Base-by-base conservation (phyloP, 64 coral and sea anemone genomes). In the Pachyseris speciosa region DNA sequence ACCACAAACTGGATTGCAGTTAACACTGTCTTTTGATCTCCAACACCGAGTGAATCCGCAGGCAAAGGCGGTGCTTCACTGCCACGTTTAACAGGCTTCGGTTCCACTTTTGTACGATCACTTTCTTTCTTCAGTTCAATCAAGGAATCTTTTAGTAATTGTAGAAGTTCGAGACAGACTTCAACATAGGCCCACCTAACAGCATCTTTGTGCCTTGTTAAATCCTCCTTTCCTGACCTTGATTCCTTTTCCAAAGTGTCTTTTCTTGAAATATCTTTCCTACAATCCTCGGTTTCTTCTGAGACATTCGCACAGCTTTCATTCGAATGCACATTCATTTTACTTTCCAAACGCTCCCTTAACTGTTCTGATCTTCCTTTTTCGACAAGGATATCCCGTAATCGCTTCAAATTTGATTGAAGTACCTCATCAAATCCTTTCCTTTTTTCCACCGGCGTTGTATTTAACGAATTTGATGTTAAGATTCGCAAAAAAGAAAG, bases 1-100 rank as follows among this genome's bases (percentile, higher is more conserved):
- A 91, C 91, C 40, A 94, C 40, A 57, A 98, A 98, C 43, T 98
- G 95, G 39, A 98, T 51, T 16, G 80, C 85, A 50, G 92, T 74
- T 13, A 74, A 3, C 11, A 98, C 68, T n/a, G 57, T 57, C 38
- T 94, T 94, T 85, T 98, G 92, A 45, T 98, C 95, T 55, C 66
- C 51, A 60, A 98, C 87, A 60, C 95, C 90, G 2, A 98, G 48
- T 53, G 38, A 58, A 6, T 93, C 65, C 38, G 78, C 38, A 27
- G 73, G 44, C 17, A 84, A 65, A 26, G 15, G 69, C n/a, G 95
- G 86, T 1, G 66, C 55, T 1, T 67, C 15, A 39, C 52, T 38
- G 4, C 51, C 74, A 17, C 55, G 63, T 51, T 51, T 20, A 15
- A 10, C 17, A 7, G 22, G 37, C 19, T 37, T 78, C 40, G 53